Conservation (phyloP, 2,797 vertebrate species). For the Enteromius afrohamiltoni region DNA sequence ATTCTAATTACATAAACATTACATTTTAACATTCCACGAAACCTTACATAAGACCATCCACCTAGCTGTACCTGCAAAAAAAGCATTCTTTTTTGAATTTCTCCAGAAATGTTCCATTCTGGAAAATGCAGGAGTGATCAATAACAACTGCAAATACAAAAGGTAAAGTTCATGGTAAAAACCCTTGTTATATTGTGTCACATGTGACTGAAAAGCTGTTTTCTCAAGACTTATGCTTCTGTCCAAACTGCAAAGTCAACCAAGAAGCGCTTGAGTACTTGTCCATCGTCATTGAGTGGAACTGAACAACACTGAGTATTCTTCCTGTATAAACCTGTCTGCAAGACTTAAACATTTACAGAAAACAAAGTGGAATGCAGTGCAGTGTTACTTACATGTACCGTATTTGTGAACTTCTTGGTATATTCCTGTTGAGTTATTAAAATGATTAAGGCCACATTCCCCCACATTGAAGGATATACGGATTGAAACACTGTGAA, state of each 20-base stretch:
- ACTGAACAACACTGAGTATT: neutral
- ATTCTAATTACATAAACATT: neutral
- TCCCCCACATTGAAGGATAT: too few relatives aligned
- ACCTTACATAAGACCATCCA: neutral
- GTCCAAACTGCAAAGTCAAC: slow-evolving; percentile 1
- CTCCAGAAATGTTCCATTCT: too few relatives aligned
- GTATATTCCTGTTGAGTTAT: neutral
- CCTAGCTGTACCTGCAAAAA: neutral
- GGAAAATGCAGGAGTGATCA: too few relatives aligned
- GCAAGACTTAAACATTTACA: neutral
- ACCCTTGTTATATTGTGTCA: too few relatives aligned
- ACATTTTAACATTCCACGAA: neutral
- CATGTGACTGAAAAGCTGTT: neutral
- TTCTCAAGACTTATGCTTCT: neutral
- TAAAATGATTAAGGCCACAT: neutral
- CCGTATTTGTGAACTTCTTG: neutral
- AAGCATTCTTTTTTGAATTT: too few relatives aligned
- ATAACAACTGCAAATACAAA: too few relatives aligned
- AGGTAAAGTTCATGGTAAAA: too few relatives aligned
- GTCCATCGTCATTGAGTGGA: neutral
- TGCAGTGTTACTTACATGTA: neutral
- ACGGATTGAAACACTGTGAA: neutral
- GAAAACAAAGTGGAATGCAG: neutral
- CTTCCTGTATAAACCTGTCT: neutral
- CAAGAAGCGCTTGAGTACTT: neutral